Evolutionary conservation across 2,888 invertebrate species (phyloP), one percentile per base, ranked within the genome.

Genomic region (Sturmia bella): DNA sequence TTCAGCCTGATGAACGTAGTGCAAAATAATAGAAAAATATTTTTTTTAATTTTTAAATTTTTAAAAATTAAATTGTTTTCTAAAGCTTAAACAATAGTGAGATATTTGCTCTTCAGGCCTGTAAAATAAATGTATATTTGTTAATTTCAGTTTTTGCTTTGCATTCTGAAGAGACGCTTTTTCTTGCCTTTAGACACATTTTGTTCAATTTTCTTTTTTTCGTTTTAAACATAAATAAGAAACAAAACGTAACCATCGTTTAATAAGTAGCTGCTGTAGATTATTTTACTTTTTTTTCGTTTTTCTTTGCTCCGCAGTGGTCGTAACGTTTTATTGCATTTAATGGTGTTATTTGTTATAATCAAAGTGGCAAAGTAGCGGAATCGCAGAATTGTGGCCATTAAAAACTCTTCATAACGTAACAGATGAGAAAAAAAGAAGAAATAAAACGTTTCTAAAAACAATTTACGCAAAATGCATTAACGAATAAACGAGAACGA

Each of bases 381-480:
- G 73, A 77, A 82, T 82, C 52, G 77, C 54, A 64, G 73, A 77
- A 82, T 82, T 45, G 77, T 50, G 61, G 77, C 79, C 80, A 80
- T 82, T 83, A 83, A 83, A 83, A 74, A 39, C 80, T 78, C 81
- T 83, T 83, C 79, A 82, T 52, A 75, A 75, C 61, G 77, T 69
- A 82, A 84, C 73, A 84, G 27, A 3, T n/a, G n/a, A n/a, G n/a
- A n/a, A n/a, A n/a, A n/a, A n/a, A n/a, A n/a, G n/a, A n/a, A n/a
- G n/a, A n/a, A n/a, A 27, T 1, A 82, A 83, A 83, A 75, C 21
- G 61, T 57, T 64, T 66, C 63, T 74, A 74, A 83, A 84, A 82
- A 75, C 80, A 83, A 84, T 84, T 83, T 77, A 78, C 78, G 74
- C 81, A 84, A 83, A n/a, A 77, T 84, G 81, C 80, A 82, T 74